These are phyloP conservation scores for Nothobranchius furzeri DNA, from an alignment of 2,113 vertebrate species.

Conservation along the genomic window DNA sequence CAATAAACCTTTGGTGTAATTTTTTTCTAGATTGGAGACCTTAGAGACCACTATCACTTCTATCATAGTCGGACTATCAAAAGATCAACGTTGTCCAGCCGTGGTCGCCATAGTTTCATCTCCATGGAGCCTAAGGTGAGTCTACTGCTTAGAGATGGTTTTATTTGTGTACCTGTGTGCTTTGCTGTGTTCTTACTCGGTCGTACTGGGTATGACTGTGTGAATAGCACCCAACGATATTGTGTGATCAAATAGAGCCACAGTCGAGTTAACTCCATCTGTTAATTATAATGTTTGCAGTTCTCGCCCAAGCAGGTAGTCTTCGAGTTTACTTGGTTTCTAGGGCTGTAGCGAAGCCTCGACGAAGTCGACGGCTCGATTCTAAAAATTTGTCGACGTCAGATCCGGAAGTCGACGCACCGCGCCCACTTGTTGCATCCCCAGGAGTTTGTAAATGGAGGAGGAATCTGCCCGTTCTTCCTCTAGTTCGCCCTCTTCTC, in stretches of 20 bases:
- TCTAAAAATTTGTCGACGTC: no score
- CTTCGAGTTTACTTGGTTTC: constrained; percentile 8
- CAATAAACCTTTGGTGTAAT: constrained; percentile 27
- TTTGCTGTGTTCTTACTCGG: not conserved
- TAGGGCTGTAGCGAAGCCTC: no score
- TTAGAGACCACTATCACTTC: constrained; percentile 98
- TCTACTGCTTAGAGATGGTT: constrained; percentile 11
- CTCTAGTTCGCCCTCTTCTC: no score
- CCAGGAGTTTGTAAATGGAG: no score
- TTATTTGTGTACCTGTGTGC: not conserved
- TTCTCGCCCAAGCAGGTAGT: constrained; percentile 5
- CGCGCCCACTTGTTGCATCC: no score
- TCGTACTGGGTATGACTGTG: constrained; percentile 1
- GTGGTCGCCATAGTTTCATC: constrained; percentile 97
- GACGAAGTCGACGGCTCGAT: no score
- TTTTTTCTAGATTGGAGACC: constrained; percentile 88
- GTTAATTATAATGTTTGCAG: not conserved
- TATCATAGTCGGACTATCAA: constrained; percentile 99
- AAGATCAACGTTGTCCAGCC: constrained; percentile 93
- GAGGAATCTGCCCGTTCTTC: no score
- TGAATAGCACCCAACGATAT: not conserved
- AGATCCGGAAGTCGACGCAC: no score
- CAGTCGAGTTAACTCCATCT: constrained; percentile 11
- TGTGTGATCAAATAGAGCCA: not conserved
- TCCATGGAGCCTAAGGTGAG: constrained; percentile 99